Percentiles rank a stretch among this genome's conserved stretches.
Evolutionary conservation across 2,888 invertebrate species (phyloP).

Genomic region (Trichopria drosophilae): DNA sequence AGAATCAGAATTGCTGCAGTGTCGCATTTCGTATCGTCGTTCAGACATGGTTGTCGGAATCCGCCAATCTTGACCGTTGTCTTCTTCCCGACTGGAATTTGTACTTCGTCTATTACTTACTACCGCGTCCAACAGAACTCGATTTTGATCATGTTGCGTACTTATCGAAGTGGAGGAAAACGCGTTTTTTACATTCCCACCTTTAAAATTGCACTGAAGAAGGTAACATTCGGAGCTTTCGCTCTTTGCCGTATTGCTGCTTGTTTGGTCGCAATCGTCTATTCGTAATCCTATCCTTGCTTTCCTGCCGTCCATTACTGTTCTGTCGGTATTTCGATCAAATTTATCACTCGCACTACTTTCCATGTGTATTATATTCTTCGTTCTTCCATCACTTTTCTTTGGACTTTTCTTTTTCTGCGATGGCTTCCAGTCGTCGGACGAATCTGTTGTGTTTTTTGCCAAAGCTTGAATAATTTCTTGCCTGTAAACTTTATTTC

Average conservation of each 20-base stretch:
- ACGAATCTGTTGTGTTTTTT: constrained; percentile 51
- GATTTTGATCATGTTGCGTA: constrained; percentile 45
- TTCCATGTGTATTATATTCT: constrained; percentile 43
- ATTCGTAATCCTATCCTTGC: constrained; percentile 52
- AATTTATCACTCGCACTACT: constrained; percentile 53
- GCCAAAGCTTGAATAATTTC: constrained; percentile 52
- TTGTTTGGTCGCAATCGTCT: constrained; percentile 46
- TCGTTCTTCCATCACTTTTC: no score
- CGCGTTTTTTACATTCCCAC: constrained; percentile 42
- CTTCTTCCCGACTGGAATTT: constrained; percentile 41
- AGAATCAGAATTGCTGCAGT: constrained; percentile 44
- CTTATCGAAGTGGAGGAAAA: constrained; percentile 45
- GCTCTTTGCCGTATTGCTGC: constrained; percentile 46
- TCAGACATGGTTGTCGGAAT: constrained; percentile 60
- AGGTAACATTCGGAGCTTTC: constrained; percentile 55
- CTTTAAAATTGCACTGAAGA: constrained; percentile 45
- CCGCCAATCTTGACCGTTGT: constrained; percentile 56
- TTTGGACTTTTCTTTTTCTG: constrained; percentile 36
- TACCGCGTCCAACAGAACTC: constrained; percentile 44
- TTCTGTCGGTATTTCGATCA: constrained; percentile 50
- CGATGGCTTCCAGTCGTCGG: constrained; percentile 49
- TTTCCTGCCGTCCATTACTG: constrained; percentile 54
- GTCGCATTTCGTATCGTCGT: constrained; percentile 54
- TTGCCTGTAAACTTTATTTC: constrained; percentile 51
- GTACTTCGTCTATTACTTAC: constrained; percentile 38